Conservation (phyloP, 2,113 vertebrate genomes). For the Sus scrofa region T2T-Sscrofa CM000820.6:125081001-125081500, state of each 20-base stretch:
- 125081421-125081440: too few relatives aligned
- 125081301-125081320: slow-evolving; percentile 18
- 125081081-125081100: background rate
- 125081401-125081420: too few relatives aligned
- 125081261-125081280: background rate
- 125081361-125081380: background rate
- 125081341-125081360: slow-evolving; percentile 39
- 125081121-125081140: too few relatives aligned
- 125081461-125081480: too few relatives aligned
- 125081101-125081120: background rate
- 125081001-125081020: background rate
- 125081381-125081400: too few relatives aligned
- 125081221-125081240: background rate
- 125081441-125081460: too few relatives aligned
- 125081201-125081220: background rate
- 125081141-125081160: too few relatives aligned
- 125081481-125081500: too few relatives aligned
- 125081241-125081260: background rate
- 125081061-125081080: background rate
- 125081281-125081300: background rate
- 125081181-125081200: background rate
- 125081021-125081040: background rate
- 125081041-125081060: slow-evolving; percentile 33
- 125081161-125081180: too few relatives aligned
- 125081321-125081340: background rate